Percentiles rank a stretch among this genome's conserved stretches.
These are phyloP conservation scores for Eulemur rubriventer DNA, from an alignment of 2,797 vertebrate species.

Conservation along the genomic window DNA sequence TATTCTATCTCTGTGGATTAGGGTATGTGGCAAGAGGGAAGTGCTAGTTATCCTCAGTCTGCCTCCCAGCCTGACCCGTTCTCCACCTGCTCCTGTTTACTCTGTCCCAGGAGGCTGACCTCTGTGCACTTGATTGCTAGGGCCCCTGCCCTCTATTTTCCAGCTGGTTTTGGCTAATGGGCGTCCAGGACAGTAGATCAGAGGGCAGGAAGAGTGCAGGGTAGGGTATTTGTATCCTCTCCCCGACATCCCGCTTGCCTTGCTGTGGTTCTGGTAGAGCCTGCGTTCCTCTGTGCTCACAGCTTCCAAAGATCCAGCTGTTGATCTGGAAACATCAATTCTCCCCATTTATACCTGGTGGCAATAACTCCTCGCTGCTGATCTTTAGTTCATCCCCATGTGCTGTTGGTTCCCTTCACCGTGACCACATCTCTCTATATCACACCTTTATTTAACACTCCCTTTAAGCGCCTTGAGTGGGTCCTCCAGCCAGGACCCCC, in stretches of 20 bases:
- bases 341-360: background rate
- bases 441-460: background rate
- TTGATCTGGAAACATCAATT: background rate
- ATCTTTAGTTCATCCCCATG: no score
- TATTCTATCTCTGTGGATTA: background rate
- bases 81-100: background rate
- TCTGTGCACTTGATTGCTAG: background rate
- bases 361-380: background rate
- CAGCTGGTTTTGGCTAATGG: background rate
- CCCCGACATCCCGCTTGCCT: no score
- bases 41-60: background rate
- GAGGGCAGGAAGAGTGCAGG: background rate
- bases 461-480: background rate
- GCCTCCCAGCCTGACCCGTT: accelerated
- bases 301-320: background rate
- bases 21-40: accelerated
- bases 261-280: background rate
- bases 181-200: background rate
- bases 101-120: background rate
- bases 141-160: background rate
- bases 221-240: accelerated
- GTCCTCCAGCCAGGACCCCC: background rate
- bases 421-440: accelerated
- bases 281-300: background rate
- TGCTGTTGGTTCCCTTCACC: accelerated